Evolutionary conservation across 2,888 invertebrate species (phyloP).

Genomic region (Heliconius erato): DNA sequence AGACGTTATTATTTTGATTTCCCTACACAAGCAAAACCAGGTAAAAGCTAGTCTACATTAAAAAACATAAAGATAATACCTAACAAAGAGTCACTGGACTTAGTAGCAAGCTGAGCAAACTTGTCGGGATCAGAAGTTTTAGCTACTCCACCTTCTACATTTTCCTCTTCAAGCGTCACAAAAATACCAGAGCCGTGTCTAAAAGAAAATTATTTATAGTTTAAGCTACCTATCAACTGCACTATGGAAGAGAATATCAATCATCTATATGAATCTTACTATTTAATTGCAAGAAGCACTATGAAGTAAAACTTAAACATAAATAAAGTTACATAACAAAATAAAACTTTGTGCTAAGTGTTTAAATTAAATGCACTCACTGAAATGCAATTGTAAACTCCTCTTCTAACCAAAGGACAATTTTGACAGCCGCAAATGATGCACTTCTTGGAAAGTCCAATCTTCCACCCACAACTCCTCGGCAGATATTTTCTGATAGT

Average conservation of each 20-base stretch:
- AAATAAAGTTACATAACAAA: too few relatives aligned
- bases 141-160: conserved; percentile 85
- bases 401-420: conserved; percentile 95
- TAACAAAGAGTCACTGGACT: conserved; percentile 89
- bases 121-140: conserved; percentile 92
- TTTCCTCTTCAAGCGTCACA: conserved; percentile 75
- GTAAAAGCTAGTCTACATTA: too few relatives aligned
- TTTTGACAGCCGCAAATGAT: conserved; percentile 93
- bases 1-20: too few relatives aligned
- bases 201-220: conserved; percentile 36
- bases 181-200: conserved; percentile 82
- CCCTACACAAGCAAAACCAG: too few relatives aligned
- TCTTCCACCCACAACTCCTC: conserved; percentile 92
- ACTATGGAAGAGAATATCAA: not conserved
- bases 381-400: conserved; percentile 92
- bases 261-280: too few relatives aligned
- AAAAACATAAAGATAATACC: conserved; percentile 70
- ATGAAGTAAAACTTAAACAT: too few relatives aligned
- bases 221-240: not conserved
- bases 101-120: conserved; percentile 90
- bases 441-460: conserved; percentile 93
- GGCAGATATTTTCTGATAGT: conserved; percentile 91
- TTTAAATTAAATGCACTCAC: conserved; percentile 70
- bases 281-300: too few relatives aligned
- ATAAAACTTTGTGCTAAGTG: not conserved